A percentile compares a stretch with the other conserved stretches of the same genome.
Evolutionary conservation across 2,888 invertebrate species (phyloP).

Genomic region (Buathra laborator): DNA sequence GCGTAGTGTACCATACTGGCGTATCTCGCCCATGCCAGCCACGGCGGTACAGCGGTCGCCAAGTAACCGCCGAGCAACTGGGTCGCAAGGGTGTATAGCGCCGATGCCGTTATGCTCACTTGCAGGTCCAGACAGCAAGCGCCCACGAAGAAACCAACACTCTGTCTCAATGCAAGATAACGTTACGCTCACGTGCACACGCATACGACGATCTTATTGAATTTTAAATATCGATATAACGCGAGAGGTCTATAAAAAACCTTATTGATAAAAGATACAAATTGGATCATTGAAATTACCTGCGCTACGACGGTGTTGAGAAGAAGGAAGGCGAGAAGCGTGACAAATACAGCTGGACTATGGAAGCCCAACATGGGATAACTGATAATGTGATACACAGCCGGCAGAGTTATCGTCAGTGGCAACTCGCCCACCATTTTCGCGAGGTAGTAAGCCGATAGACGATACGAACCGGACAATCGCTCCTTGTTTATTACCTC

Average conservation of each 20-base stretch:
- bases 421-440: conserved; percentile 94
- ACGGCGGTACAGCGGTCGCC: conserved; percentile 90
- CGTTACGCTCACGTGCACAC: not conserved
- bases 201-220: not conserved
- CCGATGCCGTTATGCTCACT: conserved; percentile 92
- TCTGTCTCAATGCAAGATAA: conserved; percentile 82
- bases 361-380: conserved; percentile 92
- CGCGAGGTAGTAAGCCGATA: conserved; percentile 93
- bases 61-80: conserved; percentile 91
- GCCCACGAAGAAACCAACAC: conserved; percentile 92
- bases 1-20: conserved; percentile 93
- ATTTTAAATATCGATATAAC: conserved; percentile 4
- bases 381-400: conserved; percentile 91
- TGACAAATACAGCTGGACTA: conserved; percentile 89
- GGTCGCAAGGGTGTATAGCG: conserved; percentile 91
- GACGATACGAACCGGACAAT: conserved; percentile 91
- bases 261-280: conserved; percentile 37
- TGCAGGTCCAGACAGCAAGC: conserved; percentile 92
- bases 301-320: conserved; percentile 91
- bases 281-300: conserved; percentile 81
- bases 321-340: conserved; percentile 89
- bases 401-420: conserved; percentile 90
- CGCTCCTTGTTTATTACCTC: conserved; percentile 93
- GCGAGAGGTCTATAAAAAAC: conserved; percentile 48
- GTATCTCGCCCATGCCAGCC: conserved; percentile 91